A percentile compares a stretch with the other conserved stretches of the same genome.
phyloP scores from a whole-genome alignment of 2,113 vertebrate species.

The Ptilonorhynchus violaceus region DNA sequence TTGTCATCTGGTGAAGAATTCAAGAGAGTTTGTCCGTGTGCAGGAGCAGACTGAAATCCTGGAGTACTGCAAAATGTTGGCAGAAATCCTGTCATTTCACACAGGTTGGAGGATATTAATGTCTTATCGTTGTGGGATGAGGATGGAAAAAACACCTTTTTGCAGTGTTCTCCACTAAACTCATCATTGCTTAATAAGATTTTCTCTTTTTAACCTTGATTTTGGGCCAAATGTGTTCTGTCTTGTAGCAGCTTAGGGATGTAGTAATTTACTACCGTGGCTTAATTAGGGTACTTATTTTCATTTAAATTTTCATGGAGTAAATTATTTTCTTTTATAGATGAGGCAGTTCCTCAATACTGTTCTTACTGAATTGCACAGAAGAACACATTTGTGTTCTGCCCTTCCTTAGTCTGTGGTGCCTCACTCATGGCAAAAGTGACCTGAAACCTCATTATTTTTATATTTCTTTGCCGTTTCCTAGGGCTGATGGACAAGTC shows the following conservation, averaged over 20 bases:
- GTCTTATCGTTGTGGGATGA: background rate
- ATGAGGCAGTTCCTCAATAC: background rate
- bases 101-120: background rate
- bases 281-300: background rate
- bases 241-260: background rate
- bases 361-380: background rate
- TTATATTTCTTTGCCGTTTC: background rate
- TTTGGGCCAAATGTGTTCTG: background rate
- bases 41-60: background rate
- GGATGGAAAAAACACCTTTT: background rate
- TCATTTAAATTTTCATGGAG: background rate
- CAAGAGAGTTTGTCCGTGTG: background rate
- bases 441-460: background rate
- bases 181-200: background rate
- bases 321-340: background rate
- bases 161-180: background rate
- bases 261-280: background rate
- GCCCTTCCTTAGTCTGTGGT: background rate
- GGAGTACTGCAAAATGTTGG: background rate
- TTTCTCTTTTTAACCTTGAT: background rate
- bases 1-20: background rate
- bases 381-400: rapidly evolving
- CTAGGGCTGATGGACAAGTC: background rate
- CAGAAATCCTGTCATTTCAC: background rate
- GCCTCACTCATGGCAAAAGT: background rate